Conservation (phyloP, 1,140 invertebrate genomes). For the Dufourea novaeangliae region DNA sequence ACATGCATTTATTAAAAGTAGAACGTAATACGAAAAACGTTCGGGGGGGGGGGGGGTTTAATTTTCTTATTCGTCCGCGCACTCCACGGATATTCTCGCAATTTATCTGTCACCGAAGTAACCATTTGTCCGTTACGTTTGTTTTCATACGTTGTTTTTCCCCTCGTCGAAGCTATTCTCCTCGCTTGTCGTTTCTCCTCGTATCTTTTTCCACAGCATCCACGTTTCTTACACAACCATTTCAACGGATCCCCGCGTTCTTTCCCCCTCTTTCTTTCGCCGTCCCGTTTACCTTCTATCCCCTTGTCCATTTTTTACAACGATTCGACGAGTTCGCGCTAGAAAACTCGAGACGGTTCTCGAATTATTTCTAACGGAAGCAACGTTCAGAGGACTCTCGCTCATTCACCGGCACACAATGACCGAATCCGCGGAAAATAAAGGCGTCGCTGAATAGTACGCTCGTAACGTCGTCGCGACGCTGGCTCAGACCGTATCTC, state of each 20-base stretch:
- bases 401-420: neutral
- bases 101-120: slow-evolving; percentile 62
- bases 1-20: neutral
- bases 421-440: neutral
- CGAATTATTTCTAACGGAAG: neutral
- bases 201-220: neutral
- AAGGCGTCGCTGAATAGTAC: neutral
- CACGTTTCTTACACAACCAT: slow-evolving; percentile 4
- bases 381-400: neutral
- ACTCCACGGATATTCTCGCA: slow-evolving; percentile 66
- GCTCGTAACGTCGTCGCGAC: slow-evolving; percentile 3
- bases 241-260: neutral
- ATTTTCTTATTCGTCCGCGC: slow-evolving; percentile 52
- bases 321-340: neutral
- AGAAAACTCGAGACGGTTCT: neutral
- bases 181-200: neutral
- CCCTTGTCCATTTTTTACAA: neutral
- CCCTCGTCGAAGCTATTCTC: neutral
- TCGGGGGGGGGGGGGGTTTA: too few species aligned
- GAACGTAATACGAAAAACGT: slow-evolving; percentile 31
- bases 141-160: neutral
- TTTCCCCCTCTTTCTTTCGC: neutral
- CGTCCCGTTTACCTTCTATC: neutral
- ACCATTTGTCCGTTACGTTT: slow-evolving; percentile 45
- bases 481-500: neutral